These are phyloP conservation scores for Lepilemur ruficaudatus DNA, from an alignment of 2,797 vertebrate genomes.

Conservation along the genomic window DNA sequence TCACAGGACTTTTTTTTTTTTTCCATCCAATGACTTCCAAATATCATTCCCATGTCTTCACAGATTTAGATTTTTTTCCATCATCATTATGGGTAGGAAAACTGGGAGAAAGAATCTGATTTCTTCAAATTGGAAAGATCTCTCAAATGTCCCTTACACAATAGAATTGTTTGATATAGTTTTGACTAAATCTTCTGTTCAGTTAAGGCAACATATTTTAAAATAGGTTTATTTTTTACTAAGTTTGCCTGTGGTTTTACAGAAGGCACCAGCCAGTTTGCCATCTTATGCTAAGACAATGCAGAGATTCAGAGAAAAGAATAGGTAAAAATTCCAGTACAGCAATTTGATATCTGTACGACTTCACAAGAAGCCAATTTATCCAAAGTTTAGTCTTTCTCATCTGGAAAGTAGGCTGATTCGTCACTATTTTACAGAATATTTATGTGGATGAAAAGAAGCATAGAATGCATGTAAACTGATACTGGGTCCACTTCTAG, in stretches of 20 bases:
- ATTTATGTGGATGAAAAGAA: neutral
- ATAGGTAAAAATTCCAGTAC: neutral
- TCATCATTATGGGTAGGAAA: rapidly evolving
- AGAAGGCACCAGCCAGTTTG: neutral
- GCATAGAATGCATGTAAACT: neutral
- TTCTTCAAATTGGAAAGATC: neutral
- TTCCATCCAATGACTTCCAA: neutral
- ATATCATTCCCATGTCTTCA: neutral
- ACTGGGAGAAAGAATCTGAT: neutral
- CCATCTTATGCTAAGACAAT: neutral
- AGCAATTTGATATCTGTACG: neutral
- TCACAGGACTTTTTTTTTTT: neutral
- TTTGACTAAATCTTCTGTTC: neutral
- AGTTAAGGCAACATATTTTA: neutral
- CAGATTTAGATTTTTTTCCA: neutral
- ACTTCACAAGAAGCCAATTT: neutral
- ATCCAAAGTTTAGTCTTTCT: neutral
- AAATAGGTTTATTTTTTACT: neutral
- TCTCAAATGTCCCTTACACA: neutral
- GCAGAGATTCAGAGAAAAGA: neutral
- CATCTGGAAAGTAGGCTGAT: neutral
- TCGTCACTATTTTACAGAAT: neutral
- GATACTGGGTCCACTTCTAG: neutral
- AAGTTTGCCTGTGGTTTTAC: neutral
- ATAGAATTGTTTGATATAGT: neutral